Base-by-base conservation (phyloP, 2,888 invertebrate species). In the Dione vanillae region DNA sequence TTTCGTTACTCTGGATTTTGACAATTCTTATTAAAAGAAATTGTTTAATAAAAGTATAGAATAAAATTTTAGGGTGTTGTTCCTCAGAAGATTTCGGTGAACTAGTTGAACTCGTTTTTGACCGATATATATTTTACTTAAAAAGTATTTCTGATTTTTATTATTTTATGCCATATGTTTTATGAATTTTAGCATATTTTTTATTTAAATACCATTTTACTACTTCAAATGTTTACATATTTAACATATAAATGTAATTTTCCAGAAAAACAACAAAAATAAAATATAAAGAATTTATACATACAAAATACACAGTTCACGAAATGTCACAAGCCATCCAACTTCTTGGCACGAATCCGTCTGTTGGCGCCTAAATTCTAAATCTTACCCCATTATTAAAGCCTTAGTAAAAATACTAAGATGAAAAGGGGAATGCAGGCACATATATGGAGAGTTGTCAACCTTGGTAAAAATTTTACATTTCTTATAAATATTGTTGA, bases 331-430 rank as follows among this genome's bases (percentile, higher is more conserved):
- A 11, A 56, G 7, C 5, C 56, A 20, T 67, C 58, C 51, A 52
- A 45, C 67, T 68, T 74, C 56, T 72, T 72, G 71, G 74, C 70
- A 69, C 59, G n/a, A 58, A 56, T 49, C 47, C 67, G 56, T 72
- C 75, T 67, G 69, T 72, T 70, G 70, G 67, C 74, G 65, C 67
- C 74, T 73, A 74, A 71, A 76, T 76, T 70, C 68, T 65, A 73
- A 71, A 61, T 71, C 61, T 73, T 74, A 74, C 69, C 64, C 61
- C 69, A 73, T 73, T 73, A 73, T 69, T 64, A 70, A 70, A 67
- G 64, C 59, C 65, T 65, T 68, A 67, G 51, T 64, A 59, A 62
- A 72, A 69, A 41, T 47, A 67, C n/a, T 56, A 58, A 61, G 51
- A 14, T 71, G 54, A 71, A 64, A 16, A 27, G 5, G 27, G 5